These are phyloP conservation scores for Acheta domesticus DNA, from an alignment of 2,888 invertebrate species.

Conservation along the genomic window DNA sequence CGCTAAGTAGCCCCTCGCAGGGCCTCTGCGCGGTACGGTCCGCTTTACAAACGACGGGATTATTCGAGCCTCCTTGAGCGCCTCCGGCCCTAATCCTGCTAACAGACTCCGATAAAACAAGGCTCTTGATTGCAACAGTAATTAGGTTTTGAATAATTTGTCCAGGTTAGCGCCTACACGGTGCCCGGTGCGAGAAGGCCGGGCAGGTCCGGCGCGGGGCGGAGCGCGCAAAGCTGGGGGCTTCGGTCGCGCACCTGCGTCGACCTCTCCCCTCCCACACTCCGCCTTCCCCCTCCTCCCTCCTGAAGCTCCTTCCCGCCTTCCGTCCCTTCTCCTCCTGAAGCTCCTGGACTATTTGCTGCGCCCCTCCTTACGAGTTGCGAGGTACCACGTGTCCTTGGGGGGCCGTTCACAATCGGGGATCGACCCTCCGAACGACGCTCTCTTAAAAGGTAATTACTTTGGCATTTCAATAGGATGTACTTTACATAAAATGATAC, in stretches of 20 bases:
- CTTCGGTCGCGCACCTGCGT: neutral
- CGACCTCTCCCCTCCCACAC: neutral
- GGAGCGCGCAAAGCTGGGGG: neutral
- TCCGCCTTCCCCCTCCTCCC: neutral
- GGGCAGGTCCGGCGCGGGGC: too few relatives aligned
- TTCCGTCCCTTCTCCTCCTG: too few relatives aligned
- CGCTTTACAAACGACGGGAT: neutral
- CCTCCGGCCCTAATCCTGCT: neutral
- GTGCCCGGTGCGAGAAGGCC: too few relatives aligned
- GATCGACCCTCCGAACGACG: too few relatives aligned
- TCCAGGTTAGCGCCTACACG: neutral
- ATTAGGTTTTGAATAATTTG: neutral
- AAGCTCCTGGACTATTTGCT: too few relatives aligned
- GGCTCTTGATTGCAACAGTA: neutral
- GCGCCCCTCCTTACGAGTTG: too few relatives aligned
- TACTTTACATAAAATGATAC: too few relatives aligned
- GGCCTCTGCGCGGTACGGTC: neutral
- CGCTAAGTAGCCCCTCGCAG: neutral
- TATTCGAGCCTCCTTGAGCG: neutral
- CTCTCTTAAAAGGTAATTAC: too few relatives aligned
- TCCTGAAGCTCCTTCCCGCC: neutral
- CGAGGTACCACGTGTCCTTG: too few relatives aligned
- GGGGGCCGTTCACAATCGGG: too few relatives aligned
- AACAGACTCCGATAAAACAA: slow-evolving; percentile 18
- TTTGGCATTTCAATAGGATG: too few relatives aligned